Evolutionary conservation across 2,797 vertebrate species (phyloP).

Genomic region (Sphenodon punctatus): DNA sequence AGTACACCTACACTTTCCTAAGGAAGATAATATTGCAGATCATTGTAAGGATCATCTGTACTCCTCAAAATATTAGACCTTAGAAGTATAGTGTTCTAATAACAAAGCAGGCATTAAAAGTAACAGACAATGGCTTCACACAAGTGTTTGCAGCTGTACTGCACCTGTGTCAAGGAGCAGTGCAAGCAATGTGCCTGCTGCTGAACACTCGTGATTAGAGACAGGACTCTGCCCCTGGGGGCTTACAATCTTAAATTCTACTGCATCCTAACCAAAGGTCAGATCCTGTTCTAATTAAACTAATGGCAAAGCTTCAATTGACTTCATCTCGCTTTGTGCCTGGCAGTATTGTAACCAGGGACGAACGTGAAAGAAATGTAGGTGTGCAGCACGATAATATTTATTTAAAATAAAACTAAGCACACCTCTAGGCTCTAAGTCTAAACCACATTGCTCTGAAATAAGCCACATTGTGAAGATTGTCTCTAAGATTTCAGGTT

Average conservation of each 20-base stretch:
- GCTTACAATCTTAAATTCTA: accelerated
- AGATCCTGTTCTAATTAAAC: not conserved
- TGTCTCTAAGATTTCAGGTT: not conserved
- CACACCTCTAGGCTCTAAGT: not conserved
- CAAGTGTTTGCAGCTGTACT: too few species aligned
- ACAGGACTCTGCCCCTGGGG: too few species aligned
- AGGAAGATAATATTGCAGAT: not conserved
- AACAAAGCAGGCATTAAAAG: too few species aligned
- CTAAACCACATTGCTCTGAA: not conserved
- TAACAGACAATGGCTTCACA: too few species aligned
- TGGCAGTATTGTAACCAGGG: accelerated
- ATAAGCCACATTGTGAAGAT: not conserved
- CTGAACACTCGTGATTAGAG: too few species aligned
- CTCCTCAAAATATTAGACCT: not conserved
- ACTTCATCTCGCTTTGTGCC: not conserved
- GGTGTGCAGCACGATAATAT: accelerated
- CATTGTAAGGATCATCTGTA: not conserved
- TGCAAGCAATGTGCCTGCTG: too few species aligned
- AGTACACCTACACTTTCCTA: too few species aligned
- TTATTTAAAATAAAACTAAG: not conserved
- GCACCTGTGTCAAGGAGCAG: too few species aligned
- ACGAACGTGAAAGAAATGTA: not conserved
- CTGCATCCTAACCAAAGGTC: accelerated
- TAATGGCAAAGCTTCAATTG: not conserved
- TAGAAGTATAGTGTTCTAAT: too few species aligned